Evolutionary conservation across 2,888 invertebrate genomes (phyloP), one percentile per base, ranked within the genome.

Genomic region (Dastarcus helophoroides): DNA sequence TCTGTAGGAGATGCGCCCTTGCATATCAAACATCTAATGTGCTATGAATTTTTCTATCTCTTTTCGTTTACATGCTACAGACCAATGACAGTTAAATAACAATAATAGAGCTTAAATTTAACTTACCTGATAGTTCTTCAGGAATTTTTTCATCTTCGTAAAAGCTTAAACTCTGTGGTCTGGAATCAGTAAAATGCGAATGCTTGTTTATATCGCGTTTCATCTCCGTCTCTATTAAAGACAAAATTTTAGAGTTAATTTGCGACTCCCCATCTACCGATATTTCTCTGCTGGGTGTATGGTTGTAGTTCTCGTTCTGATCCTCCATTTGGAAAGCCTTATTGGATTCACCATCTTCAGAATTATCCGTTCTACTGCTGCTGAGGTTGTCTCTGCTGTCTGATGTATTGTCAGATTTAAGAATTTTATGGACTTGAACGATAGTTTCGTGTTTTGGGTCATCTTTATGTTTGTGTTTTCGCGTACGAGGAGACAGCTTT

Each of bases 261-360:
- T 72, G 71, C 13, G 68, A 48, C 44, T 73, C 73, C 2, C 64
- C 63, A 39, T 71, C 73, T 10, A 71, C 55, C 1, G 71, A 72
- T 38, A 71, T 67, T 32, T 62, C 62, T 21, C 60, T 47, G 37
- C 58, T 59, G 3, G 59, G 59, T n/a, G 58, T 56, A 35, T 53
- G 54, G 5, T 46, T 53, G 42, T 50, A 50, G 36, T 54, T 54
- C 14, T 56, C 54, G 35, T 50, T 49, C 33, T 43, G 50, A 31
- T 56, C 56, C 31, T 56, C 54, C 25, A 44, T 37, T 14, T 48
- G 36, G 30, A 46, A 50, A 8, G 50, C 50, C 34, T 50, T 53
- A 13, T 53, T 54, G 1, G 48, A 47, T 34, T 51, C 36, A 23
- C 46, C 44, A 27, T 43, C 31, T 12, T 44, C 46, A 22, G 42